These are phyloP conservation scores for Mirounga angustirostris DNA, from an alignment of 2,113 vertebrate genomes.

Conservation along the genomic window DNA sequence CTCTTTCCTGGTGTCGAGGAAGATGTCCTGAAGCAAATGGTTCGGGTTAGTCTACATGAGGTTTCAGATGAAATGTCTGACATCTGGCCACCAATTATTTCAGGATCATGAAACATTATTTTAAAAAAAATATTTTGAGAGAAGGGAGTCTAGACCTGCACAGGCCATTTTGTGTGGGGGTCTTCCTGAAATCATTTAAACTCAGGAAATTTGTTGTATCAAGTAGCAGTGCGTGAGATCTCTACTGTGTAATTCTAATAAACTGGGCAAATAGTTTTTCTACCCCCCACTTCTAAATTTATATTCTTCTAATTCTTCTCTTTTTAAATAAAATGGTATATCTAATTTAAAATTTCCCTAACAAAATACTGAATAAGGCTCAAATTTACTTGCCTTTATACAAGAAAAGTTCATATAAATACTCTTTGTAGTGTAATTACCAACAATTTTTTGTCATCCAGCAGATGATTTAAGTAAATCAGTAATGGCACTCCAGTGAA, in stretches of 20 bases:
- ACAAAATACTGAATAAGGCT: constrained; percentile 45
- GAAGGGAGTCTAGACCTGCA: not conserved
- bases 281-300: not conserved
- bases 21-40: not conserved
- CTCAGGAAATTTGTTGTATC: not conserved
- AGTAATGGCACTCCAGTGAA: constrained; percentile 42
- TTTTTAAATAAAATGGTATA: constrained; percentile 38
- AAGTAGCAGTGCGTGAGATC: not conserved
- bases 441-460: constrained; percentile 73
- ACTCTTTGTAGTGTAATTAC: constrained; percentile 63
- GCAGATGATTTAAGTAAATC: constrained; percentile 51
- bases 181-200: not conserved
- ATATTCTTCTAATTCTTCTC: not conserved
- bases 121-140: constrained; percentile 9
- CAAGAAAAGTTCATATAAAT: constrained; percentile 42
- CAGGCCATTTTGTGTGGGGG: not conserved
- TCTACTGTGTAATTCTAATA: not conserved
- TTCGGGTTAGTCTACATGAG: not conserved
- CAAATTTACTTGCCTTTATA: constrained; percentile 57
- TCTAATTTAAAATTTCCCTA: constrained; percentile 65
- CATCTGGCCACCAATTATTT: constrained; percentile 43
- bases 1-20: constrained; percentile 3
- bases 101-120: constrained; percentile 10
- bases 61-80: constrained; percentile 33
- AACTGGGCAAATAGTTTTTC: not conserved